Base-by-base conservation (phyloP, 64 coral and sea anemone species). In the Stylophora pistillata region DNA sequence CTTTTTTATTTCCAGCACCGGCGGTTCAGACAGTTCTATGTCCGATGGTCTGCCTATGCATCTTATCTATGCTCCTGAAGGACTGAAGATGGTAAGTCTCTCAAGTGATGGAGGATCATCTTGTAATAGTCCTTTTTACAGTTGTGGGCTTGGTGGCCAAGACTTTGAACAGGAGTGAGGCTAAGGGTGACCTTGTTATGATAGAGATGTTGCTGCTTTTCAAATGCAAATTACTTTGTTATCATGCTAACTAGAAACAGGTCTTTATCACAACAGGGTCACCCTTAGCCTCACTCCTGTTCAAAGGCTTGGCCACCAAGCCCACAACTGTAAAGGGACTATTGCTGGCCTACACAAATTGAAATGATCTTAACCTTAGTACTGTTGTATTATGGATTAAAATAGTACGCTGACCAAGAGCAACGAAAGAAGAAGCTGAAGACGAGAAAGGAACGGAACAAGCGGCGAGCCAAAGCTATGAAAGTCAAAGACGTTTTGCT, bases 1-100 rank as follows among this genome's bases (percentile, higher is more conserved):
- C 37, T 7, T 7, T 47, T 47, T 47, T 47, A 47, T 47, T 47
- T 47, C 37, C 28, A 98, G 95, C 16, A 93, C 95, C 17, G 91
- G 95, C 91, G 95, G 95, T 65, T 98, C 95, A 73, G 95, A 98
- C 47, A 98, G 95, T 47, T 98, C 95, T 5, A 77, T 91, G 21
- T 98, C 95, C 17, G 95, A 98, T 85, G 95, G 95, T 76, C 91
- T 98, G 23, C 95, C 95, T 3, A 94, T 94, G 95, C 95, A 98
- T 90, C 82, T 98, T 2, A 94, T 98, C 15, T 94, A 98, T 56
- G 91, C 95, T 55, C 87, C 88, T 14, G 78, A 94, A 58, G 66
- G 85, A 58, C 26, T 74, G 0, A 86, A 58, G 15, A 21, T 86
- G 70, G 85, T 73, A 57, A 14, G 85, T 29, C 31, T 30, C 1